Evolutionary conservation across 2,888 invertebrate species (phyloP).

Genomic region (Thereva unica): DNA sequence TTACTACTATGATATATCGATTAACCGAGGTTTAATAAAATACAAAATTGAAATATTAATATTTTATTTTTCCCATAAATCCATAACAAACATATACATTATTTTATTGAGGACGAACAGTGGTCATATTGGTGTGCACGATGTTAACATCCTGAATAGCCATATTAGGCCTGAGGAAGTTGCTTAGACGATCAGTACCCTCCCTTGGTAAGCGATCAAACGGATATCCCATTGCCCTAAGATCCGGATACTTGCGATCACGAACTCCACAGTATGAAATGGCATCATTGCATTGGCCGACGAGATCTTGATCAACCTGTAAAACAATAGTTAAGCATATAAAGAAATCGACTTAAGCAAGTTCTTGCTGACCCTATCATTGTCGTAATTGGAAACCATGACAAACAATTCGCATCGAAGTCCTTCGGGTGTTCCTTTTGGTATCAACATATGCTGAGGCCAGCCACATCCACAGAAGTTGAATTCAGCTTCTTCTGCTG

Average conservation of each 20-base stretch:
- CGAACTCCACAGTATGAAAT: constrained; percentile 79
- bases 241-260: constrained; percentile 78
- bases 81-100: not conserved
- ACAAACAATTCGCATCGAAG: constrained; percentile 68
- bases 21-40: too few relatives aligned
- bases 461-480: constrained; percentile 85
- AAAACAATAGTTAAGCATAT: constrained; percentile 60
- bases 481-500: constrained; percentile 60
- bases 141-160: constrained; percentile 62
- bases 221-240: constrained; percentile 82
- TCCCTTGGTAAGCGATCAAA: constrained; percentile 71
- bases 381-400: constrained; percentile 71
- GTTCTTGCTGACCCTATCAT: constrained; percentile 57
- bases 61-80: not conserved
- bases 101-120: constrained; percentile 36
- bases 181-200: constrained; percentile 61
- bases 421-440: constrained; percentile 68
- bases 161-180: constrained; percentile 76
- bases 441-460: constrained; percentile 76
- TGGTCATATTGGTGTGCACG: constrained; percentile 61
- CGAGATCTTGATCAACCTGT: constrained; percentile 55
- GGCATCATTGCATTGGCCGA: constrained; percentile 70
- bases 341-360: not conserved
- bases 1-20: too few relatives aligned
- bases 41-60: not conserved